Evolutionary conservation across 2,888 invertebrate species (phyloP).

Genomic region (Glaucopsyche alexis): DNA sequence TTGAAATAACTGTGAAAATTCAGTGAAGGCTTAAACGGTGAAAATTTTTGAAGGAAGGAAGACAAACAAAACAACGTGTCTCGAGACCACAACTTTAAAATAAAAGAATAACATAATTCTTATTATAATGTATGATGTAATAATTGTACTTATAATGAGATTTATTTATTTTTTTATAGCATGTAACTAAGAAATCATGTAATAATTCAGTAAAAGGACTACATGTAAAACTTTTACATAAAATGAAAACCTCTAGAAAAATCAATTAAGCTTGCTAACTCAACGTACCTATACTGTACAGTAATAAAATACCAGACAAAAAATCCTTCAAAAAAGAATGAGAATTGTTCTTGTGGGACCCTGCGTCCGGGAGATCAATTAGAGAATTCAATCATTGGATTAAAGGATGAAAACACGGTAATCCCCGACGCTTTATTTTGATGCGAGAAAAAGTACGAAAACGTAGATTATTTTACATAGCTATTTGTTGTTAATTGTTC

Average conservation of each 20-base stretch:
- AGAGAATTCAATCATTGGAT: slow-evolving; percentile 25
- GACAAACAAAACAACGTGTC: too few relatives aligned
- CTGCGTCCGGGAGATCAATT: slow-evolving; percentile 17
- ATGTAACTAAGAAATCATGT: too few relatives aligned
- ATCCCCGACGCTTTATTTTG: slow-evolving; percentile 18
- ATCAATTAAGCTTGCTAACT: neutral
- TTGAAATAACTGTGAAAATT: too few relatives aligned
- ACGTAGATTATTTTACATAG: slow-evolving; percentile 16
- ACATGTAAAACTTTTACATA: neutral
- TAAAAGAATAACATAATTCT: too few relatives aligned
- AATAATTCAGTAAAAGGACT: too few relatives aligned
- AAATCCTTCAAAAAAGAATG: neutral
- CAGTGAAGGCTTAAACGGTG: too few relatives aligned
- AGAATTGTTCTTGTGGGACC: slow-evolving; percentile 11
- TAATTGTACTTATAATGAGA: too few relatives aligned
- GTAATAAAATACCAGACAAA: neutral
- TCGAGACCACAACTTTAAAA: too few relatives aligned
- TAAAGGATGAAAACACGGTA: slow-evolving; percentile 20
- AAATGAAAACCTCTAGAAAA: neutral
- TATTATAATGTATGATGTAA: too few relatives aligned
- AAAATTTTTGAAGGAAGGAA: too few relatives aligned
- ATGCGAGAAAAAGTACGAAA: slow-evolving; percentile 6
- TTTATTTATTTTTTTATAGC: too few relatives aligned
- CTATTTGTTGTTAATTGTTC: neutral
- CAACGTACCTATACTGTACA: neutral